phyloP scores from a whole-genome alignment of 2,113 vertebrate genomes.

The Illadopsis cleaveri region DNA sequence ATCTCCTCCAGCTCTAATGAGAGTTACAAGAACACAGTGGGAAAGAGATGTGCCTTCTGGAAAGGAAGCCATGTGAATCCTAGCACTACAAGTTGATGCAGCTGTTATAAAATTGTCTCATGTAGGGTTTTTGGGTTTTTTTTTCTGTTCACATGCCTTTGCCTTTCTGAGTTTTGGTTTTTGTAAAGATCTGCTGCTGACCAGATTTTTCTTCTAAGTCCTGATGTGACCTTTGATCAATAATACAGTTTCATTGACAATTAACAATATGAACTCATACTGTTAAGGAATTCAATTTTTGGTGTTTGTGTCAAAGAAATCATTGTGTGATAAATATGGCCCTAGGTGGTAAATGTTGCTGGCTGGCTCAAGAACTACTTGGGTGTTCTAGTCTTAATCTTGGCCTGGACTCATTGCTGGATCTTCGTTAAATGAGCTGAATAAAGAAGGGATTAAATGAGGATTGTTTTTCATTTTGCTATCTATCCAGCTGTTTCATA shows the following conservation, averaged over 20 bases:
- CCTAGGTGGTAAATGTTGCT: not conserved
- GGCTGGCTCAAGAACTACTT: not conserved
- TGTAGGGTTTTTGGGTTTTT: not conserved
- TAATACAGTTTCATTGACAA: not conserved
- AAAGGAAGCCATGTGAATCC: slow-evolving; percentile 10
- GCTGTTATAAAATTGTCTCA: not conserved
- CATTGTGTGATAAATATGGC: not conserved
- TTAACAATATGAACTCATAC: not conserved
- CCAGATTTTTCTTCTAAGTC: not conserved
- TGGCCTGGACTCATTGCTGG: not conserved
- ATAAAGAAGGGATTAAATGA: not conserved
- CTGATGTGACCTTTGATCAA: not conserved
- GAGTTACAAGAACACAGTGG: not conserved
- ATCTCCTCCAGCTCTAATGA: not conserved
- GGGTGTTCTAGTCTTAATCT: not conserved
- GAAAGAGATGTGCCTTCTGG: not conserved
- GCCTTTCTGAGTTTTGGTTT: not conserved
- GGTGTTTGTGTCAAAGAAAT: not conserved
- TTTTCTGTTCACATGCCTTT: not conserved
- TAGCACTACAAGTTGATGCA: not conserved
- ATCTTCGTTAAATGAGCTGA: not conserved
- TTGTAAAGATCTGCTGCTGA: not conserved
- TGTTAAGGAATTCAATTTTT: not conserved
- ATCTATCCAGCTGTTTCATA: not conserved
- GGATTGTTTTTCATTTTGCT: not conserved